These are phyloP conservation scores for Fragum whitleyi DNA, from an alignment of 2,888 invertebrate species.

Conservation along the genomic window DNA sequence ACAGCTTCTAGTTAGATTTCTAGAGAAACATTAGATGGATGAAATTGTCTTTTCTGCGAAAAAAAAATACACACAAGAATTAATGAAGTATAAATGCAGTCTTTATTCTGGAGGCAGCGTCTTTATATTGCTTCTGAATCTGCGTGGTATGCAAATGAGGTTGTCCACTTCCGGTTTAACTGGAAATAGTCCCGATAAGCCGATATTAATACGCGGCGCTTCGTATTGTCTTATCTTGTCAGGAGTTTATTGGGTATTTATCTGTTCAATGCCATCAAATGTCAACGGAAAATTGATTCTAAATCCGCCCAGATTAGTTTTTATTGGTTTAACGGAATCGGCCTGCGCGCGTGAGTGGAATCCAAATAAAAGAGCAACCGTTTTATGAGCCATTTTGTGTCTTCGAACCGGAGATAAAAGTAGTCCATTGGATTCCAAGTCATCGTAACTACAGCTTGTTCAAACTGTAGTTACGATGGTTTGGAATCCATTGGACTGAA, in stretches of 20 bases:
- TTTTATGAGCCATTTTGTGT: conserved; percentile 27
- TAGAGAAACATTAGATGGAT: too few species aligned
- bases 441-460: not conserved
- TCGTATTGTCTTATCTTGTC: conserved; percentile 66
- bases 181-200: conserved; percentile 52
- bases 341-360: conserved; percentile 46
- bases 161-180: conserved; percentile 51
- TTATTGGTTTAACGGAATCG: conserved; percentile 56
- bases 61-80: not conserved
- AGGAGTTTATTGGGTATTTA: conserved; percentile 57
- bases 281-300: conserved; percentile 55
- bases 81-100: not conserved
- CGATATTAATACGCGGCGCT: conserved; percentile 58
- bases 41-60: not conserved
- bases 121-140: conserved; percentile 11
- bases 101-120: conserved; percentile 9
- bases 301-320: conserved; percentile 60
- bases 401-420: conserved; percentile 10
- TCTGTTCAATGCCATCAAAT: conserved; percentile 58
- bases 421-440: not conserved
- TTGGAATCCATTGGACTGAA: not conserved
- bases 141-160: conserved; percentile 46
- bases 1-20: too few species aligned
- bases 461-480: not conserved
- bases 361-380: conserved; percentile 42